A percentile compares a stretch with the other conserved stretches of the same genome.
phyloP scores from a whole-genome alignment of 1,140 invertebrate genomes.

The Cherax quadricarinatus region DNA sequence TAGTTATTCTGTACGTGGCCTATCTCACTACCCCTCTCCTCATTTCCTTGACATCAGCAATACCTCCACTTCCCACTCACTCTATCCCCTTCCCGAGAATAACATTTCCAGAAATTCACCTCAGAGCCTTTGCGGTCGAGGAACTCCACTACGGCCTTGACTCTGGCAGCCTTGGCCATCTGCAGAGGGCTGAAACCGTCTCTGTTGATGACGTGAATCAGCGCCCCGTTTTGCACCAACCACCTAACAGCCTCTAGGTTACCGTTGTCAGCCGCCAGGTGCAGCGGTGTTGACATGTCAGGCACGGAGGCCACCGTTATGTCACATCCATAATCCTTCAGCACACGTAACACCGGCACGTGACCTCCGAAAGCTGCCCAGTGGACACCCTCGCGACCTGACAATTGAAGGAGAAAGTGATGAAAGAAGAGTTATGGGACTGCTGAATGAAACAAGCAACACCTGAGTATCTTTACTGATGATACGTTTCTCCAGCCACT shows the following conservation, averaged over 20 bases:
- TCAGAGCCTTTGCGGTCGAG: neutral
- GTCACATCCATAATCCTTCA: neutral
- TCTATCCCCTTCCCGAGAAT: too few species aligned
- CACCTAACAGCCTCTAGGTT: neutral
- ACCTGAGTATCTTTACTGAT: too few species aligned
- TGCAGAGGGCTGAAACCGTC: neutral
- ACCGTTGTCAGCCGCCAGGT: constrained; percentile 19
- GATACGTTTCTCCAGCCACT: too few species aligned
- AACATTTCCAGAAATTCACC: neutral
- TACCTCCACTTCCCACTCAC: too few species aligned
- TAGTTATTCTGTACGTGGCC: too few species aligned
- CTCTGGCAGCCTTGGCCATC: neutral
- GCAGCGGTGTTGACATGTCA: neutral
- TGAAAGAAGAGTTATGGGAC: too few species aligned
- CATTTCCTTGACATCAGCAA: too few species aligned
- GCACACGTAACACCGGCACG: constrained; percentile 1
- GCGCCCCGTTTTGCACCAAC: neutral
- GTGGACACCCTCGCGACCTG: neutral
- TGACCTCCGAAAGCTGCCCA: neutral
- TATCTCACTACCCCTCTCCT: too few species aligned
- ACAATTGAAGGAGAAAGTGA: too few species aligned
- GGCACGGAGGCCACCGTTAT: neutral
- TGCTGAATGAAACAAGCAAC: too few species aligned
- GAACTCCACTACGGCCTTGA: neutral
- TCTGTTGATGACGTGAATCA: neutral